Evolutionary conservation across 2,888 invertebrate species (phyloP), one percentile per base, ranked within the genome.

Genomic region (Atethmia centrago): DNA sequence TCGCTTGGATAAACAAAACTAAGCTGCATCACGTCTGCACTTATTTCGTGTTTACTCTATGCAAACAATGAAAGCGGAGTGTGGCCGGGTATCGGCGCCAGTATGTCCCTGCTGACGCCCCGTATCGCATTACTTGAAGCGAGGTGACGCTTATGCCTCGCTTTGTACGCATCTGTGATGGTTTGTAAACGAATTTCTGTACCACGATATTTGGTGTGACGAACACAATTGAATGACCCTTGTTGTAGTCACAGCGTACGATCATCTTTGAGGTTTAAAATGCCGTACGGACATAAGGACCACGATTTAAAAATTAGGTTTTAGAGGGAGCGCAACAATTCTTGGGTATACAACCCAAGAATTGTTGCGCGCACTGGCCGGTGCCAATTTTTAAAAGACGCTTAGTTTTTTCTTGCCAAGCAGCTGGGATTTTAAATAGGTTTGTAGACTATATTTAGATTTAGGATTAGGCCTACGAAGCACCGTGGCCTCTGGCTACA

Each of bases 61-160:
- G 86, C 40, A 31, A 74, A 78, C 74, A 82, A 87, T 75, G 75
- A 84, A 80, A 84, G 79, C 55, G 47, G 74, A 85, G 81, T 84
- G 81, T 71, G 74, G 71, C 67, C 61, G 51, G n/a, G 61, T 79
- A 80, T 80, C 65, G 87, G 86, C 86, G 88, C 85, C 87, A 68
- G 55, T 58, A 49, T 55, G 85, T 85, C 77, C 87, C 84, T 84
- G 68, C 79, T 81, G 72, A 80, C 81, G 58, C 58, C 66, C 63
- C 56, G 61, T 85, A 82, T 82, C 85, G 16, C 16, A 53, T 85
- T 82, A 82, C 82, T 74, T 72, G 58, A 70, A 63, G 64, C 61
- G 71, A 81, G 66, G 71, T 87, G 83, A 80, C 76, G 71, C 77
- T 73, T 55, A 73, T 71, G 71, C 63, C 25, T 61, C 69, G 40